Base-by-base conservation (phyloP, 2,888 invertebrate species). In the Leucophenga maculata region DNA sequence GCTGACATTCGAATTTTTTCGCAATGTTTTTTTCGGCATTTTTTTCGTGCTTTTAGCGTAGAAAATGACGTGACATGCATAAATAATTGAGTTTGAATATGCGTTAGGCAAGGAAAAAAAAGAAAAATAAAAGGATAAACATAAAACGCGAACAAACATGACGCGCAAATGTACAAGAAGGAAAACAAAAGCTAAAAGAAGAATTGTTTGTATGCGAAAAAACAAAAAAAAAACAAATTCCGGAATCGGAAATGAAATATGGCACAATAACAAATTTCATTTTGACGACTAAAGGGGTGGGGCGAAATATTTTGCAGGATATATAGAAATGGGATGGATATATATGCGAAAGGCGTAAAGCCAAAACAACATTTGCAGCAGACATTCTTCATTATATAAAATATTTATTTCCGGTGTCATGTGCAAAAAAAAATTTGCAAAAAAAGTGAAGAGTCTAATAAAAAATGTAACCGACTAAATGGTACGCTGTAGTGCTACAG, bases 61-160 rank as follows among this genome's bases (percentile, higher is more conserved):
- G 74, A 79, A 78, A 80, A 78, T 83, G 75, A 82, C 81, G 81
- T 82, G 81, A 83, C 80, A 78, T 83, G 82, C 82, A 82, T 82
- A 82, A 82, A 82, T 83, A 82, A 81, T 81, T 81, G 78, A 83
- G 80, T 78, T 80, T 80, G 71, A 73, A 50, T 50, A 50, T 50
- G 16, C 16, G 6, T 4, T 16, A 50, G 16, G 50, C 6, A 50
- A 50, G 3, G n/a, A 50, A n/a, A 11, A n/a, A n/a, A 50, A 50
- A 2, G 3, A 46, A n/a, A 50, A 50, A n/a, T 11, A n/a, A n/a
- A 50, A 50, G 2, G 3, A 46, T n/a, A 46, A 46, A 46, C 46
- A 46, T 8, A 31, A 31, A 67, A 62, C 31, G 52, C 60, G 57
- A 20, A 26, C 9, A 14, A 54, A 57, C 65, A 65, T 44, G 32